phyloP scores from a whole-genome alignment of 2,113 vertebrate genomes.

The Sigmodon hispidus region DNA sequence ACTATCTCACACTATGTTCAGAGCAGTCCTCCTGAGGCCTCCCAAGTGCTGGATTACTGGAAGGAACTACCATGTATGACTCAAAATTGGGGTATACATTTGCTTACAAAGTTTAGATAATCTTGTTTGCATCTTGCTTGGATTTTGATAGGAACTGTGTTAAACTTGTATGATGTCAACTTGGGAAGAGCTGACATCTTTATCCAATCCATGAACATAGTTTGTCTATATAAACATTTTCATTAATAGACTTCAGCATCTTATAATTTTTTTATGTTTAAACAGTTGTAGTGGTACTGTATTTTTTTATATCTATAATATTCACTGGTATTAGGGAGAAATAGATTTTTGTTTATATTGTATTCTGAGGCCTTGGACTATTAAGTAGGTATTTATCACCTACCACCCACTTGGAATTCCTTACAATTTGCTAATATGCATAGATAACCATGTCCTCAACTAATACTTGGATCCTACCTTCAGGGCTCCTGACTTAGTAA shows the following conservation, averaged over 20 bases:
- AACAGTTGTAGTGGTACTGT: background rate
- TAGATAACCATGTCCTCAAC: background rate
- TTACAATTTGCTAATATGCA: background rate
- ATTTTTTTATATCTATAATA: background rate
- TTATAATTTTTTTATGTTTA: background rate
- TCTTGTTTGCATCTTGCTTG: background rate
- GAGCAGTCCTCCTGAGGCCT: background rate
- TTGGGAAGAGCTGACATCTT: background rate
- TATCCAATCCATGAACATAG: background rate
- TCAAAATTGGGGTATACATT: background rate
- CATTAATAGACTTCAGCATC: background rate
- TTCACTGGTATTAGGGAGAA: background rate
- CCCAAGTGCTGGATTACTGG: background rate
- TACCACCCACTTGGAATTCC: background rate
- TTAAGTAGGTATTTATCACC: background rate
- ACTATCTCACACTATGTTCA: too few relatives aligned
- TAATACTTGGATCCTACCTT: background rate
- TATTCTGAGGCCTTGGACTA: background rate
- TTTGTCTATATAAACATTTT: background rate
- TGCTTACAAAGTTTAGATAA: background rate
- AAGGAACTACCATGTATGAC: background rate
- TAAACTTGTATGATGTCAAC: background rate
- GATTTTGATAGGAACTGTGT: background rate
- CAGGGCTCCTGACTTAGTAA: background rate
- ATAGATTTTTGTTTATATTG: background rate